A percentile compares a stretch with the other conserved stretches of the same genome.
These are phyloP conservation scores for Melinaea marsaeus DNA, from an alignment of 2,888 invertebrate genomes.

Conservation along the genomic window DNA sequence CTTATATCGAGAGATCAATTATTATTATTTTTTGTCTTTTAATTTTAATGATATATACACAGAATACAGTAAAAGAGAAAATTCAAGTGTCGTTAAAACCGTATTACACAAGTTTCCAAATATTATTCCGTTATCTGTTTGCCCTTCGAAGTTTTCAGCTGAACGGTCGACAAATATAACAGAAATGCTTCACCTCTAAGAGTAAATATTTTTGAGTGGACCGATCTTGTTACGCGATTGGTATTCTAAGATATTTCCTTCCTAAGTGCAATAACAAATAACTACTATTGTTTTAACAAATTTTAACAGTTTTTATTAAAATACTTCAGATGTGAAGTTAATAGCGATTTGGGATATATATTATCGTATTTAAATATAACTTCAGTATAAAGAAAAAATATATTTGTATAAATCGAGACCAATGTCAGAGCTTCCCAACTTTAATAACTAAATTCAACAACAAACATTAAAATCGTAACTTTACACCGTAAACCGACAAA, in stretches of 20 bases:
- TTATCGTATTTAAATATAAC: no score
- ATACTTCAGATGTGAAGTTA: no score
- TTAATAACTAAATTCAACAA: neutral
- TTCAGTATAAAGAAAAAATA: no score
- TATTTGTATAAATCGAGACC: no score
- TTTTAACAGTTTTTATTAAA: no score
- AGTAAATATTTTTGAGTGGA: slow-evolving; percentile 20
- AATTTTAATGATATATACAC: neutral
- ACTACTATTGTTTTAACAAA: neutral
- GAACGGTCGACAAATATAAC: slow-evolving; percentile 12
- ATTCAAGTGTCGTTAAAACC: slow-evolving; percentile 8
- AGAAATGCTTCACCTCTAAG: slow-evolving; percentile 17
- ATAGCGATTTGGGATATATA: no score
- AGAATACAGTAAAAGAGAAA: neutral
- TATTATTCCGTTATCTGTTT: slow-evolving; percentile 11
- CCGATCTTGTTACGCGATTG: slow-evolving; percentile 21
- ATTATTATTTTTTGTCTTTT: neutral
- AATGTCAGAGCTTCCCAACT: neutral
- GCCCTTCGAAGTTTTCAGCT: slow-evolving; percentile 11
- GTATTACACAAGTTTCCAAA: slow-evolving; percentile 12
- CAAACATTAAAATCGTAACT: slow-evolving; percentile 1
- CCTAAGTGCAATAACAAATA: neutral
- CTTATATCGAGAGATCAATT: neutral
- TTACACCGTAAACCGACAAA: neutral
- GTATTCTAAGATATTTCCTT: slow-evolving; percentile 7